Evolutionary conservation across 2,113 vertebrate genomes (phyloP).

Genomic region (Vulpes lagopus): DNA sequence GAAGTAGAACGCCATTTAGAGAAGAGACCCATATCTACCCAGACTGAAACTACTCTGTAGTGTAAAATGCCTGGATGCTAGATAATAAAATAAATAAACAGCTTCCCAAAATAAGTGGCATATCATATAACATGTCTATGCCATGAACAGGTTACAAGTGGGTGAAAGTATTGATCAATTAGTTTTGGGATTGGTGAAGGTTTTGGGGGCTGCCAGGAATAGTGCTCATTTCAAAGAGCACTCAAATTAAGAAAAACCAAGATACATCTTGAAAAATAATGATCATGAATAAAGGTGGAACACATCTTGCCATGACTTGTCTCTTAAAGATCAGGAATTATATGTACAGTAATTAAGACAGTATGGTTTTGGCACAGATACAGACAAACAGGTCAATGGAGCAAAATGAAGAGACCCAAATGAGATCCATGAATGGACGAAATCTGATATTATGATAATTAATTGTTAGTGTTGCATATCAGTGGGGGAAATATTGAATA

Average conservation of each 20-base stretch:
- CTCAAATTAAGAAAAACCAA: not conserved
- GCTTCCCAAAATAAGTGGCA: not conserved
- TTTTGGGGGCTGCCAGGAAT: not conserved
- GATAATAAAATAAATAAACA: not conserved
- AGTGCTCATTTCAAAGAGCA: not conserved
- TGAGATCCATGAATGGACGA: not conserved
- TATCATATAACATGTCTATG: not conserved
- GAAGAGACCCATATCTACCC: not conserved
- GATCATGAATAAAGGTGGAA: not conserved
- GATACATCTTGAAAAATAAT: not conserved
- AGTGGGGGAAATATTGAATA: not conserved
- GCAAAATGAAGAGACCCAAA: not conserved
- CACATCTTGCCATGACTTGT: not conserved
- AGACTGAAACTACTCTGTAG: not conserved
- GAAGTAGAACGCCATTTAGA: not conserved
- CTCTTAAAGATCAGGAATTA: not conserved
- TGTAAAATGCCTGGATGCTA: not conserved
- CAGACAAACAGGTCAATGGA: not conserved
- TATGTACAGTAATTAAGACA: not conserved
- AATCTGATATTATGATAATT: not conserved
- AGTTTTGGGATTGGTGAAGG: not conserved
- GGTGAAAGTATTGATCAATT: not conserved
- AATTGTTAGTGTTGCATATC: not conserved
- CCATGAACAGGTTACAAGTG: not conserved
- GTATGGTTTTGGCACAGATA: not conserved